A percentile compares a stretch with the other conserved stretches of the same genome.
phyloP scores from a whole-genome alignment of 2,888 invertebrate species.

The Ophion ellenae region DNA sequence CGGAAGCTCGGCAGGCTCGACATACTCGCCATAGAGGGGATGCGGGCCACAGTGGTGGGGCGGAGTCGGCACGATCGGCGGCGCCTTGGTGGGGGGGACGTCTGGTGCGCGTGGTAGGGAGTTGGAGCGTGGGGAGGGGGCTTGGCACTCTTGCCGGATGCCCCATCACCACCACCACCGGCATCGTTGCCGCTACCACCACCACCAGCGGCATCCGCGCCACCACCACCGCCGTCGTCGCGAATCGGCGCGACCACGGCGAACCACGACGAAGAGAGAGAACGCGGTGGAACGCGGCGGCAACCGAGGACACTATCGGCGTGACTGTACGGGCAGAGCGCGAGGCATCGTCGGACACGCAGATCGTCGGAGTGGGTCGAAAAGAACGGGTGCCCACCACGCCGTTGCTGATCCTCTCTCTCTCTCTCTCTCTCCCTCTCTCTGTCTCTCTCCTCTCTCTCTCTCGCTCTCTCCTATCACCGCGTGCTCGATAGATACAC shows the following conservation, averaged over 20 bases:
- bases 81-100: slow-evolving; percentile 43
- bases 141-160: slow-evolving; percentile 20
- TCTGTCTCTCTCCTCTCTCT: not conserved
- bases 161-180: slow-evolving; percentile 41
- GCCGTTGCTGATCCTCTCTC: slow-evolving; percentile 36
- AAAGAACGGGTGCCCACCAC: slow-evolving; percentile 75
- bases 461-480: slow-evolving; percentile 33
- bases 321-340: slow-evolving; percentile 66
- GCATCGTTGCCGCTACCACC: slow-evolving; percentile 13
- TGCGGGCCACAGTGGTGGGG: slow-evolving; percentile 49
- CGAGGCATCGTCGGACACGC: slow-evolving; percentile 72
- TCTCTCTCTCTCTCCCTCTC: no score
- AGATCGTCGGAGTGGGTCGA: slow-evolving; percentile 80
- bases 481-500: slow-evolving; percentile 47
- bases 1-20: slow-evolving; percentile 66
- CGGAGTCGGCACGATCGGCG: slow-evolving; percentile 58
- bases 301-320: slow-evolving; percentile 64
- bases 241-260: slow-evolving; percentile 52
- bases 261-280: slow-evolving; percentile 62
- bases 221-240: slow-evolving; percentile 21
- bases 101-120: slow-evolving; percentile 67
- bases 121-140: slow-evolving; percentile 16
- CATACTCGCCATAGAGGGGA: slow-evolving; percentile 39
- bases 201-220: slow-evolving; percentile 31
- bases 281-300: slow-evolving; percentile 35